These are phyloP conservation scores for Agrotis clavis DNA, from an alignment of 2,888 invertebrate genomes.

Conservation along the genomic window DNA sequence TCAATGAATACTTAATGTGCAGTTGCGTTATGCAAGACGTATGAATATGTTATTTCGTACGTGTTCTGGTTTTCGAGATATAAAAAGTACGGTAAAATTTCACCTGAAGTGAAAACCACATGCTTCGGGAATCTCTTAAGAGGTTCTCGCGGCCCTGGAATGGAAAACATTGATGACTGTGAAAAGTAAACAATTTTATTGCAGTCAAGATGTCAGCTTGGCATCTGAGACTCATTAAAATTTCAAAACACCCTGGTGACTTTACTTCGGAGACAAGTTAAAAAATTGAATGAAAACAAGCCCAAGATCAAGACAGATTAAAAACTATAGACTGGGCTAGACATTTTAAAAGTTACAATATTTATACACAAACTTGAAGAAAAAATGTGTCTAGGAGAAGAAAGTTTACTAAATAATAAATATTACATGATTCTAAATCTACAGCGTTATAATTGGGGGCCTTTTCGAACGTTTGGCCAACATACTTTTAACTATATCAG, in stretches of 20 bases:
- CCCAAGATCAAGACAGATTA: conserved; percentile 16
- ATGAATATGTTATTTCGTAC: conserved; percentile 72
- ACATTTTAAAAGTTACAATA: conserved; percentile 15
- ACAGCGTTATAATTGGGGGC: conserved; percentile 31
- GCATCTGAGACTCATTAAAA: conserved; percentile 45
- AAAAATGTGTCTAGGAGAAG: background rate
- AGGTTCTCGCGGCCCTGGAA: too few species aligned
- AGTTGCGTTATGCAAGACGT: conserved; percentile 66
- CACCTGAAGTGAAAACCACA: conserved; percentile 33
- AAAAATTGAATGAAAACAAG: conserved; percentile 45
- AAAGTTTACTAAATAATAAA: background rate
- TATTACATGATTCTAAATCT: background rate
- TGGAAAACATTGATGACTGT: too few species aligned
- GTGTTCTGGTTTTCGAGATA: conserved; percentile 68
- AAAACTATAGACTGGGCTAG: background rate
- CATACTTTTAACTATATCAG: conserved; percentile 24
- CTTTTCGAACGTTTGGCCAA: conserved; percentile 1
- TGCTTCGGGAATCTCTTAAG: too few species aligned
- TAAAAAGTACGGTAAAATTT: conserved; percentile 55
- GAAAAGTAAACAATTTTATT: too few species aligned
- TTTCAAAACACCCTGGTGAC: conserved; percentile 36
- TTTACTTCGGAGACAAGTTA: conserved; percentile 13
- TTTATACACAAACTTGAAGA: background rate
- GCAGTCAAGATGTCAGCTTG: conserved; percentile 17
- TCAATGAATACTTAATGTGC: conserved; percentile 56